Percentiles rank a stretch among this genome's conserved stretches.
Evolutionary conservation across 2,113 vertebrate genomes (phyloP).

Genomic region (Chroicocephalus ridibundus): DNA sequence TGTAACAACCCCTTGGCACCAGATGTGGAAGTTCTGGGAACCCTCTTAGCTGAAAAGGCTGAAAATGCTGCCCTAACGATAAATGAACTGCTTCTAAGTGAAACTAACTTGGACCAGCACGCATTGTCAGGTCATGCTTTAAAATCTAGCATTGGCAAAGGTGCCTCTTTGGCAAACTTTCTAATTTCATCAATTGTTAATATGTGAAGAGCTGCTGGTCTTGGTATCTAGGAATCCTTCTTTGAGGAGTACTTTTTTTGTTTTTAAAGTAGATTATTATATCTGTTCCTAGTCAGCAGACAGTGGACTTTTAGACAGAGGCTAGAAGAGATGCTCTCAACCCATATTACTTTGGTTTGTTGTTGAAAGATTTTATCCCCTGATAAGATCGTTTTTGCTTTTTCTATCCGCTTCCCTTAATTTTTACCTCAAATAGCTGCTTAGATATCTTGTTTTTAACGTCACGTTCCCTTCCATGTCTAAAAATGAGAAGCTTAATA

Average conservation of each 20-base stretch:
- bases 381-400: not conserved
- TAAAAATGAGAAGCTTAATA: not conserved
- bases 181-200: not conserved
- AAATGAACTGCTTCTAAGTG: not conserved
- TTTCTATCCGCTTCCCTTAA: not conserved
- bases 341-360: not conserved
- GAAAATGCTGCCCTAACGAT: not conserved
- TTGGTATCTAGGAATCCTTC: not conserved
- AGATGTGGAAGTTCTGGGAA: slow-evolving; percentile 46
- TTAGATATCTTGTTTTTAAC: not conserved
- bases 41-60: not conserved
- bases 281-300: not conserved
- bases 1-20: slow-evolving; percentile 26
- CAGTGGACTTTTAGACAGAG: not conserved
- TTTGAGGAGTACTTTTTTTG: not conserved
- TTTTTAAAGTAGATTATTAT: not conserved
- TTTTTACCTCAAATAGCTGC: not conserved
- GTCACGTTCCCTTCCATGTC: not conserved
- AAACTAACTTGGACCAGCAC: not conserved
- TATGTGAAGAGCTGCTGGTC: not conserved
- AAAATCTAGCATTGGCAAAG: not conserved
- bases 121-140: not conserved
- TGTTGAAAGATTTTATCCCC: not conserved
- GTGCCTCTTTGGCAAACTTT: not conserved
- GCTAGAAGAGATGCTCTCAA: not conserved